Conservation (phyloP, 2,113 vertebrate species). For the Syrmaticus mikado region DNA sequence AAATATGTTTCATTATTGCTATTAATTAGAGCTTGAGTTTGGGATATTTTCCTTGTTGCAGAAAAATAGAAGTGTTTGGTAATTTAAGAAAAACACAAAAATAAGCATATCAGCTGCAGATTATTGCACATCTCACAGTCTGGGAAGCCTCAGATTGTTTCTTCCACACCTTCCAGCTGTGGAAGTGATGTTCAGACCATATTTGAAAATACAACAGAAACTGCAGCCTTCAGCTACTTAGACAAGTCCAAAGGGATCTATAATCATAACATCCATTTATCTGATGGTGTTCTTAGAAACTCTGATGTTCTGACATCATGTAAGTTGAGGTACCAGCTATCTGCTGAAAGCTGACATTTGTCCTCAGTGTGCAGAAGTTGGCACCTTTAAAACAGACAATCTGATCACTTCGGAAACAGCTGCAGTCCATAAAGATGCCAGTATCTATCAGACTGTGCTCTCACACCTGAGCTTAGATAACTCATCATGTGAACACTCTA, state of each 20-base stretch:
- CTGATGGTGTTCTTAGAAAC: background rate
- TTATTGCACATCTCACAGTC: background rate
- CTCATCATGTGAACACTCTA: background rate
- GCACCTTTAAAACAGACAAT: background rate
- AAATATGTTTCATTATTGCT: background rate
- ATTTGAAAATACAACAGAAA: background rate
- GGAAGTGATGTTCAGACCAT: background rate
- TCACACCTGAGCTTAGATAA: background rate
- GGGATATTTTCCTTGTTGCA: background rate
- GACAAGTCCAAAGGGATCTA: background rate
- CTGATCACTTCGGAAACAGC: background rate
- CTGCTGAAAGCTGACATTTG: background rate
- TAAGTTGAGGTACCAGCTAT: background rate
- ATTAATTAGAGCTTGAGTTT: background rate
- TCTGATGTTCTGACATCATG: background rate
- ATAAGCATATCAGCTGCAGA: background rate
- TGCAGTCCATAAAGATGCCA: background rate
- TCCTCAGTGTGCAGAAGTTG: background rate
- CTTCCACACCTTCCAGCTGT: background rate
- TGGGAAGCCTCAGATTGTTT: background rate
- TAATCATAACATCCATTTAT: background rate
- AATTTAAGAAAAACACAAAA: background rate
- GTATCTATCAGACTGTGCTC: background rate
- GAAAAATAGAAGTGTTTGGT: background rate
- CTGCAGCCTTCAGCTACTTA: background rate